Percentiles rank a stretch among this genome's conserved stretches.
phyloP scores from a whole-genome alignment of 2,797 vertebrate species.

The Amniataba percoides region DNA sequence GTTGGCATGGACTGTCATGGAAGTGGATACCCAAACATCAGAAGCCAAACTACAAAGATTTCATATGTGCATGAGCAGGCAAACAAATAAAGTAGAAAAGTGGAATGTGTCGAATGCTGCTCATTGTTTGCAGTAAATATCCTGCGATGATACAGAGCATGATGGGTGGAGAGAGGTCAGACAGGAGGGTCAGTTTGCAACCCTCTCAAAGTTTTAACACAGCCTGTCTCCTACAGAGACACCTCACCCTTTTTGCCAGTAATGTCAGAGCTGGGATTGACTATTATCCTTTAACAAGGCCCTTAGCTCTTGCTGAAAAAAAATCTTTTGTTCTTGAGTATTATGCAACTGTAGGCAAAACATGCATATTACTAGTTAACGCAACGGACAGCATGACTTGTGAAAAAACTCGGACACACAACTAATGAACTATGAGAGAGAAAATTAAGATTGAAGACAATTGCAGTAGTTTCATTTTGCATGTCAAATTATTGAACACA shows the following conservation, averaged over 20 bases:
- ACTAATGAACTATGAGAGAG: background rate
- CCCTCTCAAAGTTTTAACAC: constrained; percentile 35
- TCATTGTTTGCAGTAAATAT: constrained; percentile 43
- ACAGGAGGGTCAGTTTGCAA: constrained; percentile 36
- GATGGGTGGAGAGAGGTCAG: constrained; percentile 24
- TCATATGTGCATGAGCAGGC: constrained; percentile 12
- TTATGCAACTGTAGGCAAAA: background rate
- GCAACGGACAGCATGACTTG: background rate
- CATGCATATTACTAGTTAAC: background rate
- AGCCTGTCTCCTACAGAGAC: constrained; percentile 35
- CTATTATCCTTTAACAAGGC: constrained; percentile 1
- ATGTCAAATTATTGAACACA: background rate
- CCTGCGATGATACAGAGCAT: constrained; percentile 11
- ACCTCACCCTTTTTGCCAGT: constrained; percentile 15
- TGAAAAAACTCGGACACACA: background rate
- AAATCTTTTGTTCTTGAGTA: background rate
- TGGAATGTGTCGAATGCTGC: constrained; percentile 23
- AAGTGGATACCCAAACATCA: constrained; percentile 48
- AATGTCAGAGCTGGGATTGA: constrained; percentile 3
- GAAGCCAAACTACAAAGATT: constrained; percentile 25
- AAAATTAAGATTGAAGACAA: background rate
- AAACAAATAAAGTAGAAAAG: constrained; percentile 33
- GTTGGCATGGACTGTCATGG: constrained; percentile 31
- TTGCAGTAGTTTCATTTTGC: too few relatives aligned
- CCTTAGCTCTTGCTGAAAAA: background rate